Base-by-base conservation (phyloP, 2,888 invertebrate genomes). In the Hyles lineata region DNA sequence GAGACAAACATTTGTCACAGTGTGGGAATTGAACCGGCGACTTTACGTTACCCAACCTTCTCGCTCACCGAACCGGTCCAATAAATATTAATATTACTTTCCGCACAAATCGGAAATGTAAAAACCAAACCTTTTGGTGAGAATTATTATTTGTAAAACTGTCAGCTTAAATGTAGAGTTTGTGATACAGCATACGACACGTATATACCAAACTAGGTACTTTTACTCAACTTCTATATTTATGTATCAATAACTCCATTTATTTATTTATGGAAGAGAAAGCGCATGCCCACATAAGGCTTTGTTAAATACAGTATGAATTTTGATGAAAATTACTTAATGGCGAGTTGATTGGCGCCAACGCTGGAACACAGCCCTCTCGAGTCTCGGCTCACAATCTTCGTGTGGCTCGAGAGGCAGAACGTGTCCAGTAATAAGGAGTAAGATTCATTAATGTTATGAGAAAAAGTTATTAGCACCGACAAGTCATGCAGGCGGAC, bases 391-490 rank as follows among this genome's bases (percentile, higher is more conserved):
- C 76, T 75, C 76, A 76, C 75, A 74, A 71, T 73, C 78, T 76
- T 72, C 71, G 73, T 75, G 72, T 70, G 63, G 75, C 80, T 87
- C 83, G 85, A 93, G 92, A 88, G 89, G 89, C 77, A 84, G 86
- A 89, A 92, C 94, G 94, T 94, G 94, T 91, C 83, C 85, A 82
- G 94, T 90, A 94, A 93, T 94, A 93, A 90, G 88, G 83, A 87
- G 84, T 90, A 86, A 88, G 89, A 88, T 92, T 93, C 93, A 94
- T 93, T 94, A 92, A 91, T 90, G 91, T 92, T 92, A 92, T 89
- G 87, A 92, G 92, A 92, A 93, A 91, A 92, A 91, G 89, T 89
- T 90, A 90, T 92, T 92, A 92, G 87, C 85, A 89, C 83, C 84
- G 87, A 81, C 86, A 87, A 89, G 89, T 87, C 89, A 89, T 87